Percentiles rank a stretch among this genome's conserved stretches.
These are phyloP conservation scores for Diplodus puntazzo DNA, from an alignment of 2,797 vertebrate species.

Conservation along the genomic window DNA sequence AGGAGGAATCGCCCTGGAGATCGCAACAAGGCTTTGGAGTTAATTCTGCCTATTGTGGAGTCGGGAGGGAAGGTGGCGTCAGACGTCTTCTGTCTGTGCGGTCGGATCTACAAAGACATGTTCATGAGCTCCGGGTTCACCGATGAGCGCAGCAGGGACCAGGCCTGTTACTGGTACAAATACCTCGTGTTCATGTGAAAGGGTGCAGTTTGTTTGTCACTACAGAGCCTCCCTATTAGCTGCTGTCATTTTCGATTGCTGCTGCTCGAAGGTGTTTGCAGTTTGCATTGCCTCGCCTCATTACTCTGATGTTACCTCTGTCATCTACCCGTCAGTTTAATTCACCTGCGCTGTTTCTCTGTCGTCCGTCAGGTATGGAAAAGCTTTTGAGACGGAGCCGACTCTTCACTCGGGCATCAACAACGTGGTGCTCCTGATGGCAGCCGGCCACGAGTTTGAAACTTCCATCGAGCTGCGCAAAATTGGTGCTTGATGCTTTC, in stretches of 20 bases:
- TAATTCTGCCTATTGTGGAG: constrained; percentile 88
- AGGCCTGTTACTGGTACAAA: constrained; percentile 89
- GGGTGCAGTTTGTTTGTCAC: not conserved
- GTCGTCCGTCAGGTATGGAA: constrained; percentile 88
- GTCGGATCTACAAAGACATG: constrained; percentile 94
- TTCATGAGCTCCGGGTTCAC: constrained; percentile 90
- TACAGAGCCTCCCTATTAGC: too few relatives aligned
- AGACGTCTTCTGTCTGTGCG: constrained; percentile 93
- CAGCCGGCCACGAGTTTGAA: constrained; percentile 89
- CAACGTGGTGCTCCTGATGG: constrained; percentile 89
- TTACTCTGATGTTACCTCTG: not conserved
- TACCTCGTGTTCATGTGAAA: constrained; percentile 1
- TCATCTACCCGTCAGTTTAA: not conserved
- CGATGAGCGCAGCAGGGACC: constrained; percentile 84
- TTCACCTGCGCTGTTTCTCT: not conserved
- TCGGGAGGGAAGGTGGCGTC: constrained; percentile 82
- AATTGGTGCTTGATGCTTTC: constrained; percentile 82
- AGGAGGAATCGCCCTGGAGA: constrained; percentile 92
- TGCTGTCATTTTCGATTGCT: not conserved
- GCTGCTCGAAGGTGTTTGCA: not conserved
- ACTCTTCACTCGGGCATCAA: constrained; percentile 93
- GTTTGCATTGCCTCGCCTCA: not conserved
- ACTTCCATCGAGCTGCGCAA: constrained; percentile 89
- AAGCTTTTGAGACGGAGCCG: constrained; percentile 91
- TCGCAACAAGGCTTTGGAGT: constrained; percentile 87